phyloP scores from a whole-genome alignment of 2,113 vertebrate species.

The Emydura subglobosa region DNA sequence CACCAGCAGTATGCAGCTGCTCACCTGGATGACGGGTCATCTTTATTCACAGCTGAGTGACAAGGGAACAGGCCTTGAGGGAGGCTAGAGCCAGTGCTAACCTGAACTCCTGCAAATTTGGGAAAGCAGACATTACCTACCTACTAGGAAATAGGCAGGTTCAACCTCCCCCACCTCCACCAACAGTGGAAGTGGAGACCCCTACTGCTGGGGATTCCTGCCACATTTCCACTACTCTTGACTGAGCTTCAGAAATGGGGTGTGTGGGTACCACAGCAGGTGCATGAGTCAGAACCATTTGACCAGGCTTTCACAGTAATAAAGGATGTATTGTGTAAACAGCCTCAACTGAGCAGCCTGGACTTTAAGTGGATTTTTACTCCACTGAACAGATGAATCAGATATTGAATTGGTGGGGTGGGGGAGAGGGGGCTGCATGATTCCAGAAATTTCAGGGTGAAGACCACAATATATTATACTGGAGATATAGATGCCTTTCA shows the following conservation, averaged over 20 bases:
- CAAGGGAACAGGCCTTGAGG: not conserved
- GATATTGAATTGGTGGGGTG: not conserved
- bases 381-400: not conserved
- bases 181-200: not conserved
- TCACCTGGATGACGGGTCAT: not conserved
- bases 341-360: not conserved
- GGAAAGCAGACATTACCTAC: not conserved
- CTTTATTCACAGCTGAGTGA: not conserved
- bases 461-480: not conserved
- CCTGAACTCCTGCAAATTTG: not conserved
- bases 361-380: not conserved
- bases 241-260: not conserved
- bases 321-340: not conserved
- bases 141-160: not conserved
- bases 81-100: not conserved
- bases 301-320: not conserved
- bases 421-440: not conserved
- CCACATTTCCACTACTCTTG: not conserved
- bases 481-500: not conserved
- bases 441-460: not conserved
- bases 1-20: not conserved
- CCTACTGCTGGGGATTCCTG: accelerated
- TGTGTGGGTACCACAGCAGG: not conserved
- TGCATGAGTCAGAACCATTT: not conserved
- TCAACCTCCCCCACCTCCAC: not conserved